Evolutionary conservation across 2,888 invertebrate species (phyloP).

Genomic region (Minunthozetes semirufus): DNA sequence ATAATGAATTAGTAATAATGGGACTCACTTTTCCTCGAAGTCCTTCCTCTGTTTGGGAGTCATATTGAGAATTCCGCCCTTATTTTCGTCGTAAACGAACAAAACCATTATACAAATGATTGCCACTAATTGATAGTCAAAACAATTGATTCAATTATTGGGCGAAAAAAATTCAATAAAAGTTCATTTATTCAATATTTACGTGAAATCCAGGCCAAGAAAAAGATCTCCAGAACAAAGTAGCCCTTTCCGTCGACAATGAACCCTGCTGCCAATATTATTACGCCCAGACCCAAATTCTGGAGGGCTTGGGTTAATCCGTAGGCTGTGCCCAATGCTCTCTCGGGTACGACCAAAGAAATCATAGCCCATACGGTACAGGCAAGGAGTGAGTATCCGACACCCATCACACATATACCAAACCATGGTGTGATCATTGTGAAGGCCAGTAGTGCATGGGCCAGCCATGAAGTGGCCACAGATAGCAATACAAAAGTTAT

Average conservation of each 20-base stretch:
- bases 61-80: conserved; percentile 28
- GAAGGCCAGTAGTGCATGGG: conserved; percentile 59
- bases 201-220: conserved; percentile 65
- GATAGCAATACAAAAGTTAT: conserved; percentile 81
- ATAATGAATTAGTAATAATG: too few relatives aligned
- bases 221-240: conserved; percentile 82
- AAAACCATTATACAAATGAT: conserved; percentile 15
- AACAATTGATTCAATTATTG: neutral
- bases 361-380: conserved; percentile 94
- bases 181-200: neutral
- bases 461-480: conserved; percentile 57
- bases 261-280: conserved; percentile 71
- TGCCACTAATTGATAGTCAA: neutral
- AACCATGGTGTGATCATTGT: conserved; percentile 58
- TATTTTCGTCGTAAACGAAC: conserved; percentile 8
- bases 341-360: conserved; percentile 78
- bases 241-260: conserved; percentile 82
- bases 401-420: conserved; percentile 66
- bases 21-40: neutral
- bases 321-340: conserved; percentile 90
- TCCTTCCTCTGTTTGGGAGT: conserved; percentile 9
- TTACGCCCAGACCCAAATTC: conserved; percentile 83
- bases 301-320: conserved; percentile 66
- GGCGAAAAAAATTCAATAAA: too few relatives aligned
- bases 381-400: conserved; percentile 84